Conservation (phyloP, 1,140 invertebrate species). For the Aleiodes sp. region DNA sequence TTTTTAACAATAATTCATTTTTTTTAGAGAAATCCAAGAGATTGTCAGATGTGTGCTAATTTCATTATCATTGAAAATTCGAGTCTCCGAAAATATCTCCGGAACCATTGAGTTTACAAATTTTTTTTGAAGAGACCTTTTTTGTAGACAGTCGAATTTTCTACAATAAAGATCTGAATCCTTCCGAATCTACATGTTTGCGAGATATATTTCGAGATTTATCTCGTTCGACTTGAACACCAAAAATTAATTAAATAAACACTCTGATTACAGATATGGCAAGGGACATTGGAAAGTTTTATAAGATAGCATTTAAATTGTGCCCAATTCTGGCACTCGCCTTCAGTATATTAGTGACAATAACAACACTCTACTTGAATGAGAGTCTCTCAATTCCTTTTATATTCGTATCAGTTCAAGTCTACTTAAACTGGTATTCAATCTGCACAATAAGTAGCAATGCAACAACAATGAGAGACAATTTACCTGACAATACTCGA, state of each 20-base stretch:
- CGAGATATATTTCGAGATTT: background rate
- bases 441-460: conserved; percentile 45
- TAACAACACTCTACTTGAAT: conserved; percentile 46
- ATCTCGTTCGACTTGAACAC: background rate
- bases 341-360: conserved; percentile 34
- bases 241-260: no score
- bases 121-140: background rate
- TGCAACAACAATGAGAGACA: conserved; percentile 40
- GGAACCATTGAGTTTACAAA: no score
- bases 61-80: no score
- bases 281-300: background rate
- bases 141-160: background rate
- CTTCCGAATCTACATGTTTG: background rate
- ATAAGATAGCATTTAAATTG: conserved; percentile 22
- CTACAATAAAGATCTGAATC: background rate
- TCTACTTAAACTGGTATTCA: conserved; percentile 54
- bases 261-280: no score
- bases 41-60: no score
- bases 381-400: conserved; percentile 45
- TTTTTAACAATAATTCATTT: no score
- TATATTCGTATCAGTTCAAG: conserved; percentile 49
- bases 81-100: no score
- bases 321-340: conserved; percentile 34
- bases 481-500: background rate
- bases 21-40: no score